Evolutionary conservation across 2,888 invertebrate species (phyloP).

Genomic region (Erebia palarica): DNA sequence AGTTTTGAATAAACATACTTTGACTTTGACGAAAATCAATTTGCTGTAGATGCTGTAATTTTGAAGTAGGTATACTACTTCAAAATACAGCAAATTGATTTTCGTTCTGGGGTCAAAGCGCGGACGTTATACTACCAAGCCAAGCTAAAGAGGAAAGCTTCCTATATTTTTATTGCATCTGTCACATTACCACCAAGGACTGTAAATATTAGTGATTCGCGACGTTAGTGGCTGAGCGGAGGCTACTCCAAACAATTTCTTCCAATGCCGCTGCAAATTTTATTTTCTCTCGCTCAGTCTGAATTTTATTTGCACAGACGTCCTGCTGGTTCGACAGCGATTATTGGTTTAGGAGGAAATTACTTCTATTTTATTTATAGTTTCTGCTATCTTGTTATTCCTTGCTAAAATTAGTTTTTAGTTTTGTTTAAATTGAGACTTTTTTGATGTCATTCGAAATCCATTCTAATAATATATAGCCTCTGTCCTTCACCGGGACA

Average conservation of each 20-base stretch:
- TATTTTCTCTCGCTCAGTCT: constrained; percentile 42
- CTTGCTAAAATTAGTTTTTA: background rate
- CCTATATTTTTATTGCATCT: constrained; percentile 12
- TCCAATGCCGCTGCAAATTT: constrained; percentile 36
- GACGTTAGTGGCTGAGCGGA: constrained; percentile 31
- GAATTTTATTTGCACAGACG: constrained; percentile 44
- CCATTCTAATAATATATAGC: too few relatives aligned
- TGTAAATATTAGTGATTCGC: constrained; percentile 37
- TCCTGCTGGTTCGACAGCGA: constrained; percentile 27
- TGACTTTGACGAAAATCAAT: too few relatives aligned
- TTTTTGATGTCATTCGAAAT: too few relatives aligned
- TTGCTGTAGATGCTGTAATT: too few relatives aligned
- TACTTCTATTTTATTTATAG: constrained; percentile 5
- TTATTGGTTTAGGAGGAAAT: constrained; percentile 19
- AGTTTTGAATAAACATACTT: too few relatives aligned
- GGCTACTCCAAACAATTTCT: constrained; percentile 40
- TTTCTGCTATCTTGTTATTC: background rate
- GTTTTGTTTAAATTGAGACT: background rate
- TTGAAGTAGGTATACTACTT: too few relatives aligned
- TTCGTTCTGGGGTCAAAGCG: background rate
- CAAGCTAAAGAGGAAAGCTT: constrained; percentile 1
- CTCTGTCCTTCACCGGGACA: too few relatives aligned
- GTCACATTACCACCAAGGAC: constrained; percentile 11
- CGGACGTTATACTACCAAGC: constrained; percentile 1
- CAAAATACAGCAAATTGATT: too few relatives aligned